These are phyloP conservation scores for Furcifer pardalis DNA, from an alignment of 2,797 vertebrate species.

Conservation along the genomic window DNA sequence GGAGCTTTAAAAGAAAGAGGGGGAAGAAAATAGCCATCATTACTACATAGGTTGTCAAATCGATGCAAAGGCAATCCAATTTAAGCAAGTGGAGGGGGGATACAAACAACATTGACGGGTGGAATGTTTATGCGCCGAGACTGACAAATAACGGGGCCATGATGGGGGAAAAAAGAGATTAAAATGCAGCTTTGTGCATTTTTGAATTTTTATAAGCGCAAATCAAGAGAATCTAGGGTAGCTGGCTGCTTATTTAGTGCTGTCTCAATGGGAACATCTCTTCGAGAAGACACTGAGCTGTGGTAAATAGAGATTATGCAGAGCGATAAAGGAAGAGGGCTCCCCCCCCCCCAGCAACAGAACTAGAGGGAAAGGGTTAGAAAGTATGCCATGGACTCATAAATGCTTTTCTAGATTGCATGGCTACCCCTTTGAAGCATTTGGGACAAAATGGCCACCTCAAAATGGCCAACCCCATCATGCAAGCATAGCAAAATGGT, in stretches of 20 bases:
- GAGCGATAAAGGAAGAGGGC: neutral
- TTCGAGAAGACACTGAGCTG: constrained; percentile 6
- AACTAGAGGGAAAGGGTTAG: neutral
- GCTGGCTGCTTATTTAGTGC: constrained; percentile 49
- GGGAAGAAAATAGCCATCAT: constrained; percentile 41
- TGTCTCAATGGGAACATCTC: constrained; percentile 7
- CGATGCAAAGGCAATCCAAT: constrained; percentile 1
- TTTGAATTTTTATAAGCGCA: constrained; percentile 42
- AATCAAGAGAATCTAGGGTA: constrained; percentile 44
- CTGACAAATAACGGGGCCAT: constrained; percentile 9
- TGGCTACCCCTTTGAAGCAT: no score
- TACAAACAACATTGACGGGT: neutral
- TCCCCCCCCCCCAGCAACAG: neutral
- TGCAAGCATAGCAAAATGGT: no score
- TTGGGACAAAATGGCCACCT: no score
- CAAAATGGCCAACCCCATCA: no score
- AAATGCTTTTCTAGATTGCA: neutral
- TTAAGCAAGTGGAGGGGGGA: constrained; percentile 23
- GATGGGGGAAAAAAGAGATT: constrained; percentile 39
- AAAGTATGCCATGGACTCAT: constrained; percentile 38
- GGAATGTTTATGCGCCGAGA: constrained; percentile 39
- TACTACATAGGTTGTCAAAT: constrained; percentile 46
- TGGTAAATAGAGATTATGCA: neutral
- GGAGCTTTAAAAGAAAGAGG: neutral
- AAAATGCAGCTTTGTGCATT: constrained; percentile 23